Evolutionary conservation across 2,888 invertebrate species (phyloP).

Genomic region (Helobdella robusta): DNA sequence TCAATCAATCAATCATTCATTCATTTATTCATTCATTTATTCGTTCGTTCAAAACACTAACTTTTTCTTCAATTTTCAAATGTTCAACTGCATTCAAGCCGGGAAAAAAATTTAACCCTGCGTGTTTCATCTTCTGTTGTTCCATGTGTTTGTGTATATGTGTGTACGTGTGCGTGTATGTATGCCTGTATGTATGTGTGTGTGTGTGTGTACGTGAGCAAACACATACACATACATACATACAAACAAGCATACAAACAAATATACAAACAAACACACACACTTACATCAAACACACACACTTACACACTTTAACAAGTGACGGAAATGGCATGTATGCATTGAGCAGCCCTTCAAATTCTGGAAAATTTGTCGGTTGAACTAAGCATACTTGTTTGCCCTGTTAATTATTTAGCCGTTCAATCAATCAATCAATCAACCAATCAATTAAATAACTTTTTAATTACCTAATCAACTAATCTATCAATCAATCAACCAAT

Average conservation of each 20-base stretch:
- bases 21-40: too few relatives aligned
- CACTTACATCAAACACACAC: neutral
- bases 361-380: neutral
- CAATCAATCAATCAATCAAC: neutral
- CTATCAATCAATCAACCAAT: too few relatives aligned
- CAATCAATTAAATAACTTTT: neutral
- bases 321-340: conserved; percentile 6
- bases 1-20: too few relatives aligned
- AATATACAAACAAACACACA: too few relatives aligned
- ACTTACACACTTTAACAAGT: neutral
- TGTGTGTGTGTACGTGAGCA: too few relatives aligned
- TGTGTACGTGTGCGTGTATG: too few relatives aligned
- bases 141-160: too few relatives aligned
- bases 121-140: conserved; percentile 1
- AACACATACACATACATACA: too few relatives aligned
- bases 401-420: neutral
- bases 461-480: too few relatives aligned
- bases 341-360: neutral
- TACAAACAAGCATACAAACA: too few relatives aligned
- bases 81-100: neutral
- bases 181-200: too few relatives aligned
- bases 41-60: neutral
- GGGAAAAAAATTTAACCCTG: conserved; percentile 9
- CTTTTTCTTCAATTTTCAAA: neutral
- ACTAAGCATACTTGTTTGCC: neutral